phyloP scores from a whole-genome alignment of 2,797 vertebrate species.

The Oreortyx pictus region DNA sequence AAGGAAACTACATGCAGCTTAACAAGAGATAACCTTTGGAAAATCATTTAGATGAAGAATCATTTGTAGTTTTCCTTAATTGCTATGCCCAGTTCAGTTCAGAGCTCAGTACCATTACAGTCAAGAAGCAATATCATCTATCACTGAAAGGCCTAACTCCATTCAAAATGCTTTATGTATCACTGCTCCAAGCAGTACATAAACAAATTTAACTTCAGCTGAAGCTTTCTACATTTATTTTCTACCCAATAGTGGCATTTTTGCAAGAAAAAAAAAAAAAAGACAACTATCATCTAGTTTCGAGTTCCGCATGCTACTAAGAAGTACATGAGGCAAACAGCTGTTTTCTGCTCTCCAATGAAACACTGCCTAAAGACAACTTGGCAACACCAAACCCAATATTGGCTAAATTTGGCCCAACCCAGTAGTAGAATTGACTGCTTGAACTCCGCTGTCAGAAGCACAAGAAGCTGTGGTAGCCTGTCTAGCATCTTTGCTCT shows the following conservation, averaged over 20 bases:
- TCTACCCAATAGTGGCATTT: neutral
- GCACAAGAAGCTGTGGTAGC: neutral
- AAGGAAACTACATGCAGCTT: neutral
- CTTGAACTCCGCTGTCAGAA: neutral
- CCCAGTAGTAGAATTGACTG: neutral
- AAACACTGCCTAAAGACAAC: neutral
- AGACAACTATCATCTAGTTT: neutral
- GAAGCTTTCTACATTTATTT: neutral
- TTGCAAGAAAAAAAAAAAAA: rapidly evolving
- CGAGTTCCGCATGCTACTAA: neutral
- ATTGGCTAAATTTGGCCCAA: neutral
- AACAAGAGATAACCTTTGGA: slow-evolving; percentile 36
- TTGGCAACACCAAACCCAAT: slow-evolving; percentile 3
- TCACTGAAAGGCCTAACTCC: neutral
- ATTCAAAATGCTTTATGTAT: slow-evolving; percentile 1
- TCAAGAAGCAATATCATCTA: neutral
- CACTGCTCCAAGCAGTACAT: neutral
- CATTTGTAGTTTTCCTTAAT: slow-evolving; percentile 1
- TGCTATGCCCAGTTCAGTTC: neutral
- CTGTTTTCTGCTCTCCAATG: neutral
- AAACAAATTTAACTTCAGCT: neutral
- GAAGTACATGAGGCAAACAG: neutral
- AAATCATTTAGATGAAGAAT: slow-evolving; percentile 36
- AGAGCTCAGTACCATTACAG: neutral
- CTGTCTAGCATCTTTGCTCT: neutral